Evolutionary conservation across 2,888 invertebrate species (phyloP).

Genomic region (Brenthis ino): DNA sequence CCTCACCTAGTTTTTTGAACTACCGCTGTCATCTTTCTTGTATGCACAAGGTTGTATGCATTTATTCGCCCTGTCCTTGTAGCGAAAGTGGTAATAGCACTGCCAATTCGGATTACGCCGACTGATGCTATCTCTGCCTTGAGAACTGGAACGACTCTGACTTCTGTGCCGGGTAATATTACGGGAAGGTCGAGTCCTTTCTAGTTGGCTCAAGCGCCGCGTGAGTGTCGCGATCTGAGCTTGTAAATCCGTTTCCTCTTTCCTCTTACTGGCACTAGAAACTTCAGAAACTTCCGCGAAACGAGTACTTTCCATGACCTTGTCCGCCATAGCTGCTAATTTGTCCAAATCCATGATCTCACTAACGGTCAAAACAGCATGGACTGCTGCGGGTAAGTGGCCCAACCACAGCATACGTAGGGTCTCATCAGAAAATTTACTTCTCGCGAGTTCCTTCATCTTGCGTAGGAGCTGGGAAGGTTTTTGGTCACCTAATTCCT

Average conservation of each 20-base stretch:
- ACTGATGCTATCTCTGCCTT: constrained; percentile 13
- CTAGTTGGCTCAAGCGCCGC: constrained; percentile 12
- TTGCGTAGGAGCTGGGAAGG: constrained; percentile 6
- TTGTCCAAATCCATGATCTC: constrained; percentile 27
- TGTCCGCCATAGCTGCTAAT: constrained; percentile 37
- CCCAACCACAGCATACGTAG: constrained; percentile 35
- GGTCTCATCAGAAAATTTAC: constrained; percentile 32
- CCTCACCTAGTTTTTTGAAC: constrained; percentile 29
- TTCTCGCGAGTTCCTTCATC: constrained; percentile 4
- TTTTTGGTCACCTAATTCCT: constrained; percentile 9
- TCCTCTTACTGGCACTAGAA: constrained; percentile 1
- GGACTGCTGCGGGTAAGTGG: constrained; percentile 33
- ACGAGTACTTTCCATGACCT: constrained; percentile 23
- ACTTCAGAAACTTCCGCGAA: constrained; percentile 8
- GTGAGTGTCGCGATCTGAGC: constrained; percentile 21
- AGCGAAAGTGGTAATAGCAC: constrained; percentile 29
- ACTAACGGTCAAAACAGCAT: constrained; percentile 30
- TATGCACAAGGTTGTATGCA: constrained; percentile 34
- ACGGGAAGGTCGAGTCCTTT: constrained; percentile 1
- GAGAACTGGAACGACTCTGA: constrained; percentile 13
- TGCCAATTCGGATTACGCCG: constrained; percentile 6
- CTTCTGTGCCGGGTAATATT: not conserved
- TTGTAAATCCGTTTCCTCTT: constrained; percentile 3
- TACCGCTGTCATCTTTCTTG: constrained; percentile 22
- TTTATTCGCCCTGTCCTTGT: constrained; percentile 26